These are phyloP conservation scores for Lasioglossum malachurum DNA, from an alignment of 2,888 invertebrate genomes.

Conservation along the genomic window DNA sequence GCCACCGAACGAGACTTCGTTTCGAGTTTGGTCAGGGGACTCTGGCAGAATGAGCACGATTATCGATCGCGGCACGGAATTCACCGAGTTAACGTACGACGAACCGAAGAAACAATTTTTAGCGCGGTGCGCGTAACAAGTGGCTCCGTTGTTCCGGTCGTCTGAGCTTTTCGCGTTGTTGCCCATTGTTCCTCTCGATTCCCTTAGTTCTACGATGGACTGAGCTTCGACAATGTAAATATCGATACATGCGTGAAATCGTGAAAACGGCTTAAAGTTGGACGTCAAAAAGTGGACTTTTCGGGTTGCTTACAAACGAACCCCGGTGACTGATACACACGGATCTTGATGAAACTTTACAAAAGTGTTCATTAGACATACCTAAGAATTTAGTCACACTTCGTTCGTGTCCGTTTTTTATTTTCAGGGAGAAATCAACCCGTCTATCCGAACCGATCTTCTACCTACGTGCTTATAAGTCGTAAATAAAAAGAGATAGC, in stretches of 20 bases:
- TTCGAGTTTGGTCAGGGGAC: slow-evolving; percentile 34
- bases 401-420: too few species aligned
- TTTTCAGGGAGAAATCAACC: too few species aligned
- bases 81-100: slow-evolving; percentile 56
- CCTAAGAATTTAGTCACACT: too few species aligned
- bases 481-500: too few species aligned
- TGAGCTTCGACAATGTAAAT: not conserved
- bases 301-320: too few species aligned
- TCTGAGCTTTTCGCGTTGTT: slow-evolving; percentile 19
- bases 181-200: slow-evolving; percentile 34
- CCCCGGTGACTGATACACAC: too few species aligned
- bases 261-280: not conserved
- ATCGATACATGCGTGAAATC: not conserved
- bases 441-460: too few species aligned
- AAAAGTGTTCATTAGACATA: too few species aligned
- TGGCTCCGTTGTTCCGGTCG: slow-evolving; percentile 71
- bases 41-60: slow-evolving; percentile 41
- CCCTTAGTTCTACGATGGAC: not conserved
- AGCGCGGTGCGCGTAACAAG: slow-evolving; percentile 76
- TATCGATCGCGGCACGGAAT: slow-evolving; percentile 66
- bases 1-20: slow-evolving; percentile 16
- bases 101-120: slow-evolving; percentile 55
- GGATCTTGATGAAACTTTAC: too few species aligned
- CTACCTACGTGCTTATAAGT: too few species aligned
- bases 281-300: too few species aligned